Evolutionary conservation across 1,140 invertebrate species (phyloP), one percentile per base, ranked within the genome.

Genomic region (Aleiodes sp.): DNA sequence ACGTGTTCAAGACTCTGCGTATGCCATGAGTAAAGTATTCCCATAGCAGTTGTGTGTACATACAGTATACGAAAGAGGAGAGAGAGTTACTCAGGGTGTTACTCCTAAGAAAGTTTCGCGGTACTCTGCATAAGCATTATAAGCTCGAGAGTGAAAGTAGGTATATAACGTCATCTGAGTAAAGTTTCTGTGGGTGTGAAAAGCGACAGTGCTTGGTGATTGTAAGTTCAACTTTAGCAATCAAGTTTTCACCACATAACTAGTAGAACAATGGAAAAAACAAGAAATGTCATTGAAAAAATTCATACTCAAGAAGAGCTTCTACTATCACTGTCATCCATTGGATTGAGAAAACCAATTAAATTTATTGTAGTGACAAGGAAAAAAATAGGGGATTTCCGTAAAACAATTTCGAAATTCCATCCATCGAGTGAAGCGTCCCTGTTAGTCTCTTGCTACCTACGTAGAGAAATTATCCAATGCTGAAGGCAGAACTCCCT

Each of bases 391-490:
- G 33, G 21, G 21, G 35, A 63, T 56, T 70, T 28, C 7, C 41
- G 26, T 29, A 35, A 41, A 52, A 52, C 65, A 60, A 43, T 56
- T 66, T 73, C 35, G 35, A 60, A 52, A 70, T 57, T 70, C 52
- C 33, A 33, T 52, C 41, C n/a, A 52, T 65, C 41, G 43, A 33
- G n/a, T 43, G 21, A 2, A 14, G 31, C n/a, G 39, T 43, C n/a
- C 56, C 56, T 29, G 21, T 26, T 43, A 64, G 61, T 64, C 12
- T 64, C 35, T 43, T 35, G 60, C 59, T 56, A 57, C 16, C 56
- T 24, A 46, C 16, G 3, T 33, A 73, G 59, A 70, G 68, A 72
- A 72, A 69, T 72, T 72, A 72, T 72, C 66, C 67, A 26, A 19
- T 56, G 46, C 9, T 26, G 46, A 56, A 69, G 28, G 59, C 56